Conservation (phyloP, 2,113 vertebrate species). For the Malurus cyaneus region DNA sequence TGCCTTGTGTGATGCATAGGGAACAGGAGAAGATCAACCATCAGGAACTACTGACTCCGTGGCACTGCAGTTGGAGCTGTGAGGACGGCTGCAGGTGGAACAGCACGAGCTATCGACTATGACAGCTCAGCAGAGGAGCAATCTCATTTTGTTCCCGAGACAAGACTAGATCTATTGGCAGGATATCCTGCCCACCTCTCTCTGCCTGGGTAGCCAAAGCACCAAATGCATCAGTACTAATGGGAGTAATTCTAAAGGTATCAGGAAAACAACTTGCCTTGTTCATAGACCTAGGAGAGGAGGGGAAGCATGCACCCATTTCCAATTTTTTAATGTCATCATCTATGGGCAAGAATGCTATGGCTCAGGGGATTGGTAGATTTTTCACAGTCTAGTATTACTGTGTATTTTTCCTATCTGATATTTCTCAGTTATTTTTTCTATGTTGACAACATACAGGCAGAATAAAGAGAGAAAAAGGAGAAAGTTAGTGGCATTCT, state of each 20-base stretch:
- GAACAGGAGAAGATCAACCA: neutral
- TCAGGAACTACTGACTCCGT: neutral
- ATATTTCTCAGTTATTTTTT: slow-evolving; percentile 42
- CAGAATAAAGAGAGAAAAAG: neutral
- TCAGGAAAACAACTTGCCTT: slow-evolving; percentile 66
- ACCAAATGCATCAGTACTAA: slow-evolving; percentile 66
- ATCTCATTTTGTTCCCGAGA: slow-evolving; percentile 35
- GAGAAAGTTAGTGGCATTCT: neutral
- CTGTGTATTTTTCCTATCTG: slow-evolving; percentile 22
- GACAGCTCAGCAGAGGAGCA: slow-evolving; percentile 34
- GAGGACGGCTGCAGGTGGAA: slow-evolving; percentile 11
- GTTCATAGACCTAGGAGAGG: slow-evolving; percentile 52
- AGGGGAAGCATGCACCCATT: slow-evolving; percentile 44
- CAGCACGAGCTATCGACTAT: slow-evolving; percentile 1
- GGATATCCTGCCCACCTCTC: slow-evolving; percentile 60
- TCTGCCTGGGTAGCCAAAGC: slow-evolving; percentile 65
- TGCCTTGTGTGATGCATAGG: neutral
- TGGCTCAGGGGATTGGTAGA: slow-evolving; percentile 30
- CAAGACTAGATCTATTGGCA: slow-evolving; percentile 56
- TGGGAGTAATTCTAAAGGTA: slow-evolving; percentile 63
- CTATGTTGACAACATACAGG: slow-evolving; percentile 23
- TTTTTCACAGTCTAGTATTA: slow-evolving; percentile 61
- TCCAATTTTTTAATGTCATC: slow-evolving; percentile 64
- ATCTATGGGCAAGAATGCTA: slow-evolving; percentile 50
- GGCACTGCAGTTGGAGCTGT: neutral